Conservation (phyloP, 2,797 vertebrate genomes). For the Paguma larvata region DNA sequence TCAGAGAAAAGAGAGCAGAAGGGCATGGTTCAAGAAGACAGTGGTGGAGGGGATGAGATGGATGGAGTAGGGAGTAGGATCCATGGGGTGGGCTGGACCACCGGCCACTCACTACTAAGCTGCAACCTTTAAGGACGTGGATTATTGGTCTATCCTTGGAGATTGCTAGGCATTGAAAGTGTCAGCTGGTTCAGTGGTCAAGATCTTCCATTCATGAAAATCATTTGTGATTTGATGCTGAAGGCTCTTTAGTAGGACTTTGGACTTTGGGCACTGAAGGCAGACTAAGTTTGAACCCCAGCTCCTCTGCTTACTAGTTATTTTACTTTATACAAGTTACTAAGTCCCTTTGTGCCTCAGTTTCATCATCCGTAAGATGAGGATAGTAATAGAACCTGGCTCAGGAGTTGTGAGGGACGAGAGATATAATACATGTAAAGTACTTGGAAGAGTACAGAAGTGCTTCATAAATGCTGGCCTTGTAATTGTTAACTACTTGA, state of each 20-base stretch:
- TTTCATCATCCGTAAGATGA: not conserved
- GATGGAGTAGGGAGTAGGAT: not conserved
- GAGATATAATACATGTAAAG: not conserved
- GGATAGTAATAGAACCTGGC: not conserved
- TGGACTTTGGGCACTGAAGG: not conserved
- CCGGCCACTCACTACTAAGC: not conserved
- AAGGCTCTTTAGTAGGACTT: not conserved
- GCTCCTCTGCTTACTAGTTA: not conserved
- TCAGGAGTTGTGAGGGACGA: not conserved
- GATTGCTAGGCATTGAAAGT: not conserved
- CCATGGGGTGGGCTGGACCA: not conserved
- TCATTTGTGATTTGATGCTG: not conserved
- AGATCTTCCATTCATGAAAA: not conserved
- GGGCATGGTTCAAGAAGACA: not conserved
- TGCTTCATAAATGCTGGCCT: not conserved
- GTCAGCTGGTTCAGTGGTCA: not conserved
- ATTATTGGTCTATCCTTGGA: not conserved
- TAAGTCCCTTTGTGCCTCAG: not conserved
- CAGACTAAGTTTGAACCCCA: not conserved
- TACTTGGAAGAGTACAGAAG: conserved; percentile 8
- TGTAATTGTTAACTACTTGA: not conserved
- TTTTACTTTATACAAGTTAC: not conserved
- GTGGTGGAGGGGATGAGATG: not conserved
- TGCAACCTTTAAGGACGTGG: not conserved
- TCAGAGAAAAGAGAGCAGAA: not conserved